A percentile compares a stretch with the other conserved stretches of the same genome.
phyloP scores from a whole-genome alignment of 2,797 vertebrate genomes.

The Sebastes vulpes region DNA sequence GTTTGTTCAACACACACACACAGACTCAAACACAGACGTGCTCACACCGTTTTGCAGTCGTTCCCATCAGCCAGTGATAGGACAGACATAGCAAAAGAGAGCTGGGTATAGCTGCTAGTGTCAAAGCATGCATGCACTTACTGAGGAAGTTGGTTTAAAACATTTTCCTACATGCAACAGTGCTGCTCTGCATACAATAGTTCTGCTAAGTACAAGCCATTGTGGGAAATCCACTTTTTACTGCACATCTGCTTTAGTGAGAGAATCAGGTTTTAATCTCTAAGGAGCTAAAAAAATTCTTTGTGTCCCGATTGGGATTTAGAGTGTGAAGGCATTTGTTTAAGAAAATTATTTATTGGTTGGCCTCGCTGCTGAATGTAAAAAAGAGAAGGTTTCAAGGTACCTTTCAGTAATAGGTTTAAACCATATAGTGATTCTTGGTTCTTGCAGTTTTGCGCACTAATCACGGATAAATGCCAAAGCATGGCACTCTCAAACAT shows the following conservation, averaged over 20 bases:
- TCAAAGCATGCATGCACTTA: constrained; percentile 39
- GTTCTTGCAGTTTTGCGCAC: not conserved
- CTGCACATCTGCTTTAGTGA: not conserved
- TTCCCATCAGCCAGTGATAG: constrained; percentile 66
- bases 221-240: constrained; percentile 1
- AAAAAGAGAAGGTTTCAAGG: not conserved
- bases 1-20: constrained; percentile 70
- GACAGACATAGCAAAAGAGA: constrained; percentile 30
- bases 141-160: constrained; percentile 34
- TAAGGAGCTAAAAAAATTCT: not conserved
- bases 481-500: not conserved
- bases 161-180: constrained; percentile 18
- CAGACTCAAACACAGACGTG: constrained; percentile 4
- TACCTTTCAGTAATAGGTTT: not conserved
- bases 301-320: not conserved
- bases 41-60: constrained; percentile 29
- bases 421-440: not conserved
- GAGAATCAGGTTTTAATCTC: not conserved
- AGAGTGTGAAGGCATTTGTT: not conserved
- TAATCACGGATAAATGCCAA: not conserved
- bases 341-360: not conserved
- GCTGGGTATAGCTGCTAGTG: constrained; percentile 25
- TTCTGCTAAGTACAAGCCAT: not conserved
- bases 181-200: not conserved
- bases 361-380: not conserved